These are phyloP conservation scores for Epizoanthus stellaris DNA, from an alignment of 92 coral and sea anemone genomes.

Conservation along the genomic window DNA sequence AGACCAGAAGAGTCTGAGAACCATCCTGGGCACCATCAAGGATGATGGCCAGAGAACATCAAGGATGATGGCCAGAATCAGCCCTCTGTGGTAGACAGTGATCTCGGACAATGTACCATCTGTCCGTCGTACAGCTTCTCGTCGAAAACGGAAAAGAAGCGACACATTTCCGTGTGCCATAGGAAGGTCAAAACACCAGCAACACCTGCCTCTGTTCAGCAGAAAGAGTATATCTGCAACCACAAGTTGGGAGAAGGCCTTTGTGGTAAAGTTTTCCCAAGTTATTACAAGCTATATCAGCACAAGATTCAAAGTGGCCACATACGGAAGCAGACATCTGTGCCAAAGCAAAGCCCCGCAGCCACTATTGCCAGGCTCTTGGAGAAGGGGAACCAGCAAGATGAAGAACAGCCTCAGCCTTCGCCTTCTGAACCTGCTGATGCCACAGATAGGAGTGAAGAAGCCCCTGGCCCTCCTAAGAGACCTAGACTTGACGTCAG, in stretches of 20 bases:
- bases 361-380: not conserved
- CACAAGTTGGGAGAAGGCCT: constrained; percentile 13
- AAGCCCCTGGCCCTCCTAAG: constrained; percentile 13
- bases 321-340: constrained; percentile 27
- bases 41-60: not conserved
- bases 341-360: not conserved
- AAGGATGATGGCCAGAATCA: constrained; percentile 28
- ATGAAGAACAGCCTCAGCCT: not conserved
- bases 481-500: no score
- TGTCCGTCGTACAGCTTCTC: constrained; percentile 37
- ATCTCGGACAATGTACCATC: constrained; percentile 5
- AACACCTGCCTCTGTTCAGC: constrained; percentile 8
- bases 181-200: constrained; percentile 13
- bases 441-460: not conserved
- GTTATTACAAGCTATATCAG: constrained; percentile 28
- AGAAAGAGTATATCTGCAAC: constrained; percentile 10
- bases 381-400: no score
- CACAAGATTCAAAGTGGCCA: constrained; percentile 11
- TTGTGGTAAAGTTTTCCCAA: constrained; percentile 5
- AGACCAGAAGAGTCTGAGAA: constrained; percentile 39
- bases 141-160: constrained; percentile 26
- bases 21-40: constrained; percentile 11
- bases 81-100: constrained; percentile 6
- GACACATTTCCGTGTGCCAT: constrained; percentile 14
- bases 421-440: constrained; percentile 12